These are phyloP conservation scores for Meiosimyza decipiens DNA, from an alignment of 2,888 invertebrate species.

Conservation along the genomic window DNA sequence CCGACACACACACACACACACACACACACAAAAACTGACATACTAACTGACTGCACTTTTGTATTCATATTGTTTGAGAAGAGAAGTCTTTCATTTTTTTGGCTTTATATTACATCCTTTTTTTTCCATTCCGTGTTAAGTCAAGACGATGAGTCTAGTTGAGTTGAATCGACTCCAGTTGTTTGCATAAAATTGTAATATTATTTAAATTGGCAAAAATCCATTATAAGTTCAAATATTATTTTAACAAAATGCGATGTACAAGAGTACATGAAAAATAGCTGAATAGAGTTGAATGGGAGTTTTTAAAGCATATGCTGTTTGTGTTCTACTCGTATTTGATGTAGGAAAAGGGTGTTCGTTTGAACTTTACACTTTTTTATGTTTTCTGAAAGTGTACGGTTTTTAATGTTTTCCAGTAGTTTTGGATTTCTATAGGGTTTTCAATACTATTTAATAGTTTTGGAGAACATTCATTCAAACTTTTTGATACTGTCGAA, in stretches of 20 bases:
- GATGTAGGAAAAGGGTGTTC: too few species aligned
- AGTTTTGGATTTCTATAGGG: too few species aligned
- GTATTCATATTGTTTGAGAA: conserved; percentile 8
- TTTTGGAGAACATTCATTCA: too few species aligned
- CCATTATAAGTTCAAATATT: conserved; percentile 48
- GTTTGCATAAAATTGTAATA: conserved; percentile 52
- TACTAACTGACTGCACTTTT: conserved; percentile 8
- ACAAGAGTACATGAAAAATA: background rate
- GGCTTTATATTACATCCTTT: background rate
- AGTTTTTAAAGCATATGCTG: too few species aligned
- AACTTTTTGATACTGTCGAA: too few species aligned
- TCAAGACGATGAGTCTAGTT: conserved; percentile 37
- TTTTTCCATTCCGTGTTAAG: background rate
- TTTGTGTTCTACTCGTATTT: too few species aligned
- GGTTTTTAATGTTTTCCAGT: too few species aligned
- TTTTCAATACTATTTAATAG: too few species aligned
- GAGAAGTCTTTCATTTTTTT: background rate
- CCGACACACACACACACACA: background rate
- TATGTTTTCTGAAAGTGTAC: too few species aligned
- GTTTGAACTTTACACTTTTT: too few species aligned
- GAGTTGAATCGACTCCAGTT: conserved; percentile 47
- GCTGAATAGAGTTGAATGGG: background rate
- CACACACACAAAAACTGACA: background rate
- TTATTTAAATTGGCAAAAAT: conserved; percentile 51
- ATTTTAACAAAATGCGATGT: conserved; percentile 43